Evolutionary conservation across 2,888 invertebrate genomes (phyloP), one percentile per base, ranked within the genome.

Genomic region (Conistra vaccinii): DNA sequence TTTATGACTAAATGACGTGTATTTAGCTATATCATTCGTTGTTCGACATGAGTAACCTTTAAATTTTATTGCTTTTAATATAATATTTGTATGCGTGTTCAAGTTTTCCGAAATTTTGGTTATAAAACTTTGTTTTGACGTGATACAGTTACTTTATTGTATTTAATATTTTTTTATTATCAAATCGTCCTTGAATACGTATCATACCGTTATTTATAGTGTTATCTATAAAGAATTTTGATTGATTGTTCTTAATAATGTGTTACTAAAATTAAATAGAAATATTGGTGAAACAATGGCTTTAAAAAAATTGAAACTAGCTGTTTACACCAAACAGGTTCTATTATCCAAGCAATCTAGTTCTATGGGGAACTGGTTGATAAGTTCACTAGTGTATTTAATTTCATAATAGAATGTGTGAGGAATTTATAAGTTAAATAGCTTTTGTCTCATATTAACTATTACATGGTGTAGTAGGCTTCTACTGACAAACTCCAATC

Each of bases 1-100:
- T 93, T 91, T 92, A 91, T 88, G 88, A 91, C 84, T 87, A 89
- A 90, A 92, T 95, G 95, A 95, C 95, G 95, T 95, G 94, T 95
- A 89, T 91, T 88, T 89, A 42, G 45, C 84, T 83, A 85, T 87
- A 89, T 72, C 83, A 73, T 71, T 83, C 69, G 55, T 73, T 75
- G 63, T 74, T 60, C 69, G 74, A 71, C 66, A 69, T 73, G 45
- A 73, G 26, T 76, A 86, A 78, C 73, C 72, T 77, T 72, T 72
- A 53, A 20, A 58, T 67, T 63, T 73, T 20, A 60, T 62, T 35
- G n/a, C n/a, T 66, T n/a, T 20, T n/a, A 58, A 3, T 69, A 45
- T 10, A 55, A 62, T 58, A 61, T 62, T 63, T 39, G 9, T 39
- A 32, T n/a, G 35, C 7, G 23, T 57, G 6, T 29, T 3, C 20